Evolutionary conservation across 2,797 vertebrate genomes (phyloP), one percentile per base, ranked within the genome.

Genomic region (Fistularia commersonii): DNA sequence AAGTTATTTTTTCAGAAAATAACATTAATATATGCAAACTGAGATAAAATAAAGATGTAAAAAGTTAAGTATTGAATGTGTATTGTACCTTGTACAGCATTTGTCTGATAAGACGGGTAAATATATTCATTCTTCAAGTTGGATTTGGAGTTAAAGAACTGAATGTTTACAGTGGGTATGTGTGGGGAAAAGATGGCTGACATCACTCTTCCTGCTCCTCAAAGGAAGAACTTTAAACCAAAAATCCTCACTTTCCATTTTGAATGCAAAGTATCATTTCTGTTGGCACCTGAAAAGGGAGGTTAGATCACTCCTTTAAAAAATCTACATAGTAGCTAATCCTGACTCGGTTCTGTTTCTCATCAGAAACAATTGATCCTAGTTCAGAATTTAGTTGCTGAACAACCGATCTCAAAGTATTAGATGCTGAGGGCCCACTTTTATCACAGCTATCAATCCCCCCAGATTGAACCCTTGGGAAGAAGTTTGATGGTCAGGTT

Each of bases 1-100:
- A 92, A 87, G 90, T 95, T 97, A 96, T 98, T 96, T 97, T 98
- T 98, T 90, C 93, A 95, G 85, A 91, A 93, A 91, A 89, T 90
- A 90, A 91, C 81, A 66, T 81, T 83, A 91, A 93, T 92, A 93
- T 93, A 94, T 93, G 91, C 91, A 93, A 94, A 91, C 68, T 71
- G 76, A 90, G 86, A 85, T 62, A 76, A 88, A 89, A 85, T 82
- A 82, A 87, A 86, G 82, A 84, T 87, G 85, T 89, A 88, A 79
- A 88, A 88, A 93, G 84, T 84, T 87, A 92, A 89, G 87, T 51
- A 57, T 80, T 89, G 90, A 90, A 89, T 91, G 90, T 93, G 81
- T 89, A 76, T 87, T 80, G 83, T 89, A 89, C 83, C 80, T 86
- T 89, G 88, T 91, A 81, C 76, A 88, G 87, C 78, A 84, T 87